These are phyloP conservation scores for Porites australiensis DNA, from an alignment of 64 coral and sea anemone species.

Conservation along the genomic window DNA sequence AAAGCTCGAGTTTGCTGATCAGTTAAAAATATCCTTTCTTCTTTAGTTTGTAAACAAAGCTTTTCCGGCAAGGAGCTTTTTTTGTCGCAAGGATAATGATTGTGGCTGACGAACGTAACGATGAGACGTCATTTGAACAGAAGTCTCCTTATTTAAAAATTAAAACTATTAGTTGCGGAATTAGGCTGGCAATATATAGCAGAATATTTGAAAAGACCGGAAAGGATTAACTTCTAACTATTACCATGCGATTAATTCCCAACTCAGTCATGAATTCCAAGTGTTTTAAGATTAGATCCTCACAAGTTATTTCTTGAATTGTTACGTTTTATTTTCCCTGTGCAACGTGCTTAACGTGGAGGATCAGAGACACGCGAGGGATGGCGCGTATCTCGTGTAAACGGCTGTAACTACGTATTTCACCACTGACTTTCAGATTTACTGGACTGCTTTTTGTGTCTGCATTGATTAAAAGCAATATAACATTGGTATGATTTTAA, in stretches of 20 bases:
- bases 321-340: no score
- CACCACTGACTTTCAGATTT: no score
- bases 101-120: background rate
- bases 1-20: no score
- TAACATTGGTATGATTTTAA: no score
- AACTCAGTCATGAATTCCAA: background rate
- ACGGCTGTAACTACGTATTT: no score
- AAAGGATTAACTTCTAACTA: slow-evolving; percentile 8
- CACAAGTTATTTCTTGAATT: no score
- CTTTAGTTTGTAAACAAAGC: background rate
- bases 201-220: background rate
- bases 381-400: no score
- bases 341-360: no score
- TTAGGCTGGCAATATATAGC: background rate
- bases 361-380: no score
- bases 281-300: background rate
- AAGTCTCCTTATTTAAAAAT: background rate
- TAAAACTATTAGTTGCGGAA: background rate
- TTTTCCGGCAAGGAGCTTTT: background rate
- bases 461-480: no score
- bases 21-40: slow-evolving; percentile 2
- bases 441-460: no score
- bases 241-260: slow-evolving; percentile 10
- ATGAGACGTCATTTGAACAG: background rate
- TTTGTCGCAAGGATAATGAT: background rate